These are phyloP conservation scores for Notocelia uddmanniana DNA, from an alignment of 2,888 invertebrate genomes.

Conservation along the genomic window DNA sequence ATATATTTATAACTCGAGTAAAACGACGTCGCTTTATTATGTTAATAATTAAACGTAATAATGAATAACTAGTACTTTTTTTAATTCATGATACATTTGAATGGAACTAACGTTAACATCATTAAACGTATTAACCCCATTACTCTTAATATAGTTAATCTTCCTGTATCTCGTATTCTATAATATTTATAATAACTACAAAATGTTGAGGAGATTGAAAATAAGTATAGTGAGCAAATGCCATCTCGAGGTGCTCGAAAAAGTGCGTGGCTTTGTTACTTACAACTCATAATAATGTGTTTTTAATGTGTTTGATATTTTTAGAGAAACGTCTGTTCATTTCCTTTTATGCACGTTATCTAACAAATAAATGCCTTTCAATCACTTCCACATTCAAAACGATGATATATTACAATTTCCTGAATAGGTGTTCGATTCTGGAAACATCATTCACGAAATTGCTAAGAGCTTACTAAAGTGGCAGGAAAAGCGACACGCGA, in stretches of 20 bases:
- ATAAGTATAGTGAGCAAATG: background rate
- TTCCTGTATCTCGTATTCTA: too few relatives aligned
- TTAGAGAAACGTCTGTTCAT: slow-evolving; percentile 24
- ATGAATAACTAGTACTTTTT: too few relatives aligned
- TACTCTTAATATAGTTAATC: too few relatives aligned
- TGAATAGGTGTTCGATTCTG: background rate
- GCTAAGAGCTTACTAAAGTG: slow-evolving; percentile 14
- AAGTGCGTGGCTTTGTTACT: background rate
- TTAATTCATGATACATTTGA: too few relatives aligned
- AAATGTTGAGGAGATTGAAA: too few relatives aligned
- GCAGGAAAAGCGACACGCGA: slow-evolving; percentile 24
- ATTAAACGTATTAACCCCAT: too few relatives aligned
- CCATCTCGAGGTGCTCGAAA: background rate
- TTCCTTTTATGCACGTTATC: slow-evolving; percentile 21
- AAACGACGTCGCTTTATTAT: too few relatives aligned
- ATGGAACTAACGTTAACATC: too few relatives aligned
- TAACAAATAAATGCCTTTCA: slow-evolving; percentile 16
- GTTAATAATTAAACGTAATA: too few relatives aligned
- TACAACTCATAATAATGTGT: slow-evolving; percentile 19
- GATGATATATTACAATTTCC: slow-evolving; percentile 14
- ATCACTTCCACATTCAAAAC: slow-evolving; percentile 12
- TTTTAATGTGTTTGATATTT: slow-evolving; percentile 37
- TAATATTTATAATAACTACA: too few relatives aligned
- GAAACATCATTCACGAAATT: slow-evolving; percentile 15
- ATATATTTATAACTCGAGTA: too few relatives aligned